phyloP scores from a whole-genome alignment of 2,797 vertebrate genomes.

The Aphelocoma californica region DNA sequence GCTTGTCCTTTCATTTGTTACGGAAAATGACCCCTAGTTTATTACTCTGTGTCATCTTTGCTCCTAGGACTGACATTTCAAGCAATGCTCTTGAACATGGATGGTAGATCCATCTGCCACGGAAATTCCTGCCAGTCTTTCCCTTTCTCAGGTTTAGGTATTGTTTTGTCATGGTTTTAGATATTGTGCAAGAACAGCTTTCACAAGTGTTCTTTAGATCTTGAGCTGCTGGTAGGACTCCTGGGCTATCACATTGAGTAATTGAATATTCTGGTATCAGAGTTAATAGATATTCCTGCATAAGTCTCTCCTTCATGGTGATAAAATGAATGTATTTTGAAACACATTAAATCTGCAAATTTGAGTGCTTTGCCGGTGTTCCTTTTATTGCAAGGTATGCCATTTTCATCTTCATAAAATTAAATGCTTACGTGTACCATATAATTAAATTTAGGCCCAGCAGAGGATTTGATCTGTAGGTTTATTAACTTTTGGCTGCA shows the following conservation, averaged over 20 bases:
- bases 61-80: neutral
- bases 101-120: neutral
- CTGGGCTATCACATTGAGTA: conserved; percentile 13
- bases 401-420: conserved; percentile 75
- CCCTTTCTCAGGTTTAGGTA: neutral
- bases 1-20: neutral
- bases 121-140: neutral
- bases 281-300: neutral
- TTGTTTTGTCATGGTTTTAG: neutral
- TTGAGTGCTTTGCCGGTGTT: conserved; percentile 56
- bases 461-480: conserved; percentile 49
- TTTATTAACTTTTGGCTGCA: conserved; percentile 66
- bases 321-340: conserved; percentile 65
- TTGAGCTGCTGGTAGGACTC: neutral
- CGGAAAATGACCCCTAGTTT: neutral
- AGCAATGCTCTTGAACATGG: neutral
- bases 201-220: neutral
- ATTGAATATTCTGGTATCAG: neutral
- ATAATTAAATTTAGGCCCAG: conserved; percentile 72
- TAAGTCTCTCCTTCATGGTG: neutral
- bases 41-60: neutral
- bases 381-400: conserved; percentile 65
- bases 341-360: conserved; percentile 65
- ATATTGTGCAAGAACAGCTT: conserved; percentile 1
- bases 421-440: conserved; percentile 68